A percentile compares a stretch with the other conserved stretches of the same genome.
phyloP scores from a whole-genome alignment of 2,113 vertebrate species.

The Etia nguti region DNA sequence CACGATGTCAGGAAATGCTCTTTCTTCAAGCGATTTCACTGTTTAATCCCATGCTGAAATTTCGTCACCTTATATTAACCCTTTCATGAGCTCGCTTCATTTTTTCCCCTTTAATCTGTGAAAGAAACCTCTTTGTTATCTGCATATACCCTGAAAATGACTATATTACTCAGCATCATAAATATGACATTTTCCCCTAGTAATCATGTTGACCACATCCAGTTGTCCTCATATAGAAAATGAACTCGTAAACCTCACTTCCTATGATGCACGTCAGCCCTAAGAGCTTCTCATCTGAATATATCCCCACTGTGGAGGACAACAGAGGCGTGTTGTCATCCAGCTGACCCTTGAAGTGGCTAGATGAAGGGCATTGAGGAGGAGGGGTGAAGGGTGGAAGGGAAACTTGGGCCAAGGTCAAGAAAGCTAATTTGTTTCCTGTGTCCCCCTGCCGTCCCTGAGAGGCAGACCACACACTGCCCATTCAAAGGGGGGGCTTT shows the following conservation, averaged over 20 bases:
- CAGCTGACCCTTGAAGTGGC: conserved; percentile 72
- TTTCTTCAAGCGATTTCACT: neutral
- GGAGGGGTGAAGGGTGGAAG: conserved; percentile 48
- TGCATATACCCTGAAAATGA: neutral
- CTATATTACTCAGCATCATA: neutral
- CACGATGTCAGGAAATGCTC: conserved; percentile 6
- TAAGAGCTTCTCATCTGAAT: conserved; percentile 34
- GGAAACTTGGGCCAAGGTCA: conserved; percentile 77
- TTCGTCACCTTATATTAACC: neutral
- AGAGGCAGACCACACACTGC: conserved; percentile 74
- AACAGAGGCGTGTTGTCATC: conserved; percentile 63
- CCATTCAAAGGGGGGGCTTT: conserved; percentile 63
- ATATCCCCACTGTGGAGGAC: conserved; percentile 34
- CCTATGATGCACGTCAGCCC: conserved; percentile 11
- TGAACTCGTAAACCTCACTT: conserved; percentile 23
- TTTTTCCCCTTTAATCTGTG: neutral
- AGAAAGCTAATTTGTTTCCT: conserved; percentile 80
- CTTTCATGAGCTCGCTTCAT: neutral
- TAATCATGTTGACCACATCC: conserved; percentile 28
- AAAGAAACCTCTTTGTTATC: neutral
- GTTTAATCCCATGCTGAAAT: conserved; percentile 13
- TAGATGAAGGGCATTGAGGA: conserved; percentile 50
- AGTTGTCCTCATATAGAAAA: conserved; percentile 12
- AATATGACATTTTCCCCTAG: neutral
- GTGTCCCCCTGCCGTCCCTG: conserved; percentile 61